phyloP scores from a whole-genome alignment of 2,113 vertebrate genomes.

The Peromyscus californicus region DNA sequence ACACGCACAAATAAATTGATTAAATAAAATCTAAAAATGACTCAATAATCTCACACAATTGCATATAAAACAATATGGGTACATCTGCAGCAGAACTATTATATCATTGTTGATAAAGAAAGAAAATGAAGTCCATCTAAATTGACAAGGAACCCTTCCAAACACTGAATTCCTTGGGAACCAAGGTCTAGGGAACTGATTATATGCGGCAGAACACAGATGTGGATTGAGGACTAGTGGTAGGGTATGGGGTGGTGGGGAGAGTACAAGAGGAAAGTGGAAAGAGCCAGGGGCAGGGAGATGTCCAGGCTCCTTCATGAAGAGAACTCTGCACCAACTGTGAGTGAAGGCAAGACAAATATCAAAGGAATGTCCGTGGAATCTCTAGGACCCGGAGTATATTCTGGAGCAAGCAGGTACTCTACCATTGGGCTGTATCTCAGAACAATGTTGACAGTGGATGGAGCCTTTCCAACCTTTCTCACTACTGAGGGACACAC shows the following conservation, averaged over 20 bases:
- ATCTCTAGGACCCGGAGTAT: neutral
- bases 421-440: neutral
- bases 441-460: neutral
- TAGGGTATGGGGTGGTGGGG: fast-evolving
- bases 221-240: neutral
- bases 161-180: neutral
- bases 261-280: neutral
- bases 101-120: neutral
- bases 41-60: neutral
- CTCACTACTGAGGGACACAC: neutral
- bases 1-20: neutral
- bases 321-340: neutral
- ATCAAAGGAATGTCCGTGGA: neutral
- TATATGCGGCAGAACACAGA: neutral
- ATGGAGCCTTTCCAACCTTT: neutral
- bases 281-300: neutral
- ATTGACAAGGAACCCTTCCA: neutral
- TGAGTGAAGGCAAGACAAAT: neutral
- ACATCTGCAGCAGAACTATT: neutral
- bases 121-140: neutral
- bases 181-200: neutral
- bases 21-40: neutral
- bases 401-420: neutral
- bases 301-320: neutral
- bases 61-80: neutral